phyloP scores from a whole-genome alignment of 2,113 vertebrate species.

The Cricetomys ansorgei region DNA sequence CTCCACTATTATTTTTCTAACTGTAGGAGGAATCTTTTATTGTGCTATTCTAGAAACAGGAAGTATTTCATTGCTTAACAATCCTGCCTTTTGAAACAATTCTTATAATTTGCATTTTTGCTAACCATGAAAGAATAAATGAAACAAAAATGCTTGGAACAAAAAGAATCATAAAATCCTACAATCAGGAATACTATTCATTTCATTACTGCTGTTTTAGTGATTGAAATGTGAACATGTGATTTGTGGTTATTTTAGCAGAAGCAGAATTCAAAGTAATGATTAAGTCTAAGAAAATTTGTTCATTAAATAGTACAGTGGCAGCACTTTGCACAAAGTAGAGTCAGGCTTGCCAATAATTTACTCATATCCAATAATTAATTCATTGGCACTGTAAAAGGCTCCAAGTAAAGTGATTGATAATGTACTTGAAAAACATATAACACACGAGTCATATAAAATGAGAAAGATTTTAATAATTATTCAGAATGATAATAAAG shows the following conservation, averaged over 20 bases:
- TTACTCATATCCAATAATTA: slow-evolving; percentile 47
- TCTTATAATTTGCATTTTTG: slow-evolving; percentile 60
- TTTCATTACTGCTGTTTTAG: slow-evolving; percentile 53
- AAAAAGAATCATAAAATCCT: neutral
- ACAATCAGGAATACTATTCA: slow-evolving; percentile 32
- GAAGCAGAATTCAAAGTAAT: slow-evolving; percentile 60
- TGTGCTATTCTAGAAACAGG: slow-evolving; percentile 86
- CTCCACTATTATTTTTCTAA: slow-evolving; percentile 87
- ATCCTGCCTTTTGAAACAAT: slow-evolving; percentile 83
- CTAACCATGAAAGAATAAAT: slow-evolving; percentile 42
- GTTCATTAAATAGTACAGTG: slow-evolving; percentile 59
- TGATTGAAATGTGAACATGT: slow-evolving; percentile 61
- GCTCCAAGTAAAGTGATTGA: slow-evolving; percentile 49
- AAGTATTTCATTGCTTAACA: slow-evolving; percentile 84
- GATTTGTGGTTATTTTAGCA: slow-evolving; percentile 38
- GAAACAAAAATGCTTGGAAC: slow-evolving; percentile 48
- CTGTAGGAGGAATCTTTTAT: slow-evolving; percentile 89
- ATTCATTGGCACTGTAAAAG: neutral
- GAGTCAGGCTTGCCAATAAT: slow-evolving; percentile 39
- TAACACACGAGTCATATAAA: slow-evolving; percentile 56
- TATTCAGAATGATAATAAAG: slow-evolving; percentile 44
- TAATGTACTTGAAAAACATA: slow-evolving; percentile 40
- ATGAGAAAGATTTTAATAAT: slow-evolving; percentile 1
- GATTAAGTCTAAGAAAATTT: slow-evolving; percentile 49
- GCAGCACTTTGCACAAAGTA: slow-evolving; percentile 49